A percentile compares a stretch with the other conserved stretches of the same genome.
Evolutionary conservation across 37 sponge, comb jelly and placozoan species (phyloP).

Genomic region (Aplysina aerophoba): DNA sequence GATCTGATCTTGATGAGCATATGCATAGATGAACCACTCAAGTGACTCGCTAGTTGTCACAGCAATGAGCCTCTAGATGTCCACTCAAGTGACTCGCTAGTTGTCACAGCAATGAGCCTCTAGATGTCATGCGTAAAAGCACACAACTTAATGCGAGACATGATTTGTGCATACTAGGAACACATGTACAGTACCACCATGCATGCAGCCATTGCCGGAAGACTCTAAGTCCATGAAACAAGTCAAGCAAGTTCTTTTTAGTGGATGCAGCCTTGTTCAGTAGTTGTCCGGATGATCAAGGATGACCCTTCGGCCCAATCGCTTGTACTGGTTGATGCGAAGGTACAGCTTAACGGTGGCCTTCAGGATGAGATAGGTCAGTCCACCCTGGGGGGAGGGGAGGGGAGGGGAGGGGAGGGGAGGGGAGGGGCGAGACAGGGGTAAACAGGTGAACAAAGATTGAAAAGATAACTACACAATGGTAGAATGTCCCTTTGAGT

Average conservation of each 20-base stretch:
- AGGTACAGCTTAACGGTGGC: slow-evolving; percentile 2
- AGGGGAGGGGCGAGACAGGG: slow-evolving; percentile 15
- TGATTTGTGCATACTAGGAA: not conserved
- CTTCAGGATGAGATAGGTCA: not conserved
- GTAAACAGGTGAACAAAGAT: not conserved
- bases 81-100: too few species aligned
- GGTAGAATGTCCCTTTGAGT: too few species aligned
- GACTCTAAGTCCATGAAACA: not conserved
- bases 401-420: slow-evolving; percentile 19
- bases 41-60: too few species aligned
- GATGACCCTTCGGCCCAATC: not conserved
- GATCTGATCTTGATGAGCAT: too few species aligned
- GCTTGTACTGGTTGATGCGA: not conserved
- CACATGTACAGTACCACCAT: slow-evolving; percentile 2
- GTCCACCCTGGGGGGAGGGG: slow-evolving; percentile 28
- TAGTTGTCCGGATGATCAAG: slow-evolving; percentile 10
- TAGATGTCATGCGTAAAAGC: not conserved
- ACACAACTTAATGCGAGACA: not conserved
- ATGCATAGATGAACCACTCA: too few species aligned
- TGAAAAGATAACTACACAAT: not conserved
- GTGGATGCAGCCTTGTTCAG: not conserved
- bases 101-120: too few species aligned
- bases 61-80: too few species aligned
- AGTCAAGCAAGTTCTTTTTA: too few species aligned
- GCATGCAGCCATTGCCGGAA: not conserved